These are phyloP conservation scores for Takifugu bimaculatus DNA, from an alignment of 2,113 vertebrate species.

Conservation along the genomic window DNA sequence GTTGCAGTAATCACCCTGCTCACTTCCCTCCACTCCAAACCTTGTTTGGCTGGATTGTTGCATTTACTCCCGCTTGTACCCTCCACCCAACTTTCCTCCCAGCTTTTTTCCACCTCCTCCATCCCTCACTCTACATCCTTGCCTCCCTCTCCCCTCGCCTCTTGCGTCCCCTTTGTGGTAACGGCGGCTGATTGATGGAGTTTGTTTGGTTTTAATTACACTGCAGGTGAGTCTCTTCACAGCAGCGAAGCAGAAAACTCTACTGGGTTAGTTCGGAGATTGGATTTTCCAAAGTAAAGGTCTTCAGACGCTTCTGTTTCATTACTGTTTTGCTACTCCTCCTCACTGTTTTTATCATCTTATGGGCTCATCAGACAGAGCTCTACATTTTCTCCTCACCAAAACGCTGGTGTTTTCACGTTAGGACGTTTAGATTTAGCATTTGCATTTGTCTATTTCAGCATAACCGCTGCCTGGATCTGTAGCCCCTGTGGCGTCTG, in stretches of 20 bases:
- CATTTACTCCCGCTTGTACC: conserved; percentile 34
- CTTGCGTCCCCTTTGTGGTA: conserved; percentile 37
- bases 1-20: conserved; percentile 69
- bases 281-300: conserved; percentile 69
- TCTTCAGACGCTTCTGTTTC: conserved; percentile 37
- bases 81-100: conserved; percentile 1
- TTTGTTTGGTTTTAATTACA: conserved; percentile 76
- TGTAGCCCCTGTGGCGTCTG: too few species aligned
- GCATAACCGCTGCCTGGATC: too few species aligned
- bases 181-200: conserved; percentile 73
- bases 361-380: conserved; percentile 9
- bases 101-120: conserved; percentile 1
- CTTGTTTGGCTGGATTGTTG: conserved; percentile 70
- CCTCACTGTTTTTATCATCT: conserved; percentile 9
- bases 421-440: too few species aligned
- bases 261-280: conserved; percentile 69
- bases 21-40: conserved; percentile 62
- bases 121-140: conserved; percentile 16
- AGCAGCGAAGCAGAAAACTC: conserved; percentile 70
- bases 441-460: too few species aligned
- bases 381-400: background rate
- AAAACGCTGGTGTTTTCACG: background rate
- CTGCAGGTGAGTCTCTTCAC: conserved; percentile 69
- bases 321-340: conserved; percentile 38
- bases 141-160: conserved; percentile 1